Base-by-base conservation (phyloP, 2,888 invertebrate genomes). In the Tortricodes alternella region DNA sequence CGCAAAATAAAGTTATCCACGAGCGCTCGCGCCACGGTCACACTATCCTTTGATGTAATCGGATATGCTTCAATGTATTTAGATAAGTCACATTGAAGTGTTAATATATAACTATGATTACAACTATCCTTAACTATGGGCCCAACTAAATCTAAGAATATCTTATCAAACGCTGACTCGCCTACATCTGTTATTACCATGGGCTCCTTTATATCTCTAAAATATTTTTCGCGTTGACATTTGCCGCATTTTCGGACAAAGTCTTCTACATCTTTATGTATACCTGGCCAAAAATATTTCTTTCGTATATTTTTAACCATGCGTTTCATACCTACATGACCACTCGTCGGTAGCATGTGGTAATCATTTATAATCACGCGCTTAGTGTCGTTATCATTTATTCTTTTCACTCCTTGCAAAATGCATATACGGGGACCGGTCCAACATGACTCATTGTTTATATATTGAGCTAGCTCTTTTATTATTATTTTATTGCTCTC, bases 1-100 rank as follows among this genome's bases (percentile, higher is more conserved):
- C 43, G 27, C n/a, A 43, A 43, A 13, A 43, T 43, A 27, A 43
- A 43, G 16, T 29, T 29, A 5, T 43, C 29, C 18, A 37, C 35
- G 16, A 37, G 18, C 2, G 35, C 9, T 6, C 18, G 13, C 8
- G 35, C 35, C 18, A 18, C 35, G 5, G 35, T 37, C 35, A 9
- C 3, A 8, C 18, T 9, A 9, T 37, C 18, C 9, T 37, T 37
- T 16, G 9, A 6, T 16, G 35, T 9, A 5, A 35, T 18, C 2
- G 35, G 18, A 35, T 35, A 35, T 18, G 35, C 35, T 8, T 35
- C 18, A 18, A 35, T 18, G 35, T 35, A 35, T 35, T 35, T 35
- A 15, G 34, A 15, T 15, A 34, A 15, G 34, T 34, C 35, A 9
- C 35, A 37, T 37, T 37, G 35, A 16, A 18, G 35, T 9, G 35